Evolutionary conservation across 2,113 vertebrate genomes (phyloP), one percentile per base, ranked within the genome.

Genomic region (Scortum barcoo): DNA sequence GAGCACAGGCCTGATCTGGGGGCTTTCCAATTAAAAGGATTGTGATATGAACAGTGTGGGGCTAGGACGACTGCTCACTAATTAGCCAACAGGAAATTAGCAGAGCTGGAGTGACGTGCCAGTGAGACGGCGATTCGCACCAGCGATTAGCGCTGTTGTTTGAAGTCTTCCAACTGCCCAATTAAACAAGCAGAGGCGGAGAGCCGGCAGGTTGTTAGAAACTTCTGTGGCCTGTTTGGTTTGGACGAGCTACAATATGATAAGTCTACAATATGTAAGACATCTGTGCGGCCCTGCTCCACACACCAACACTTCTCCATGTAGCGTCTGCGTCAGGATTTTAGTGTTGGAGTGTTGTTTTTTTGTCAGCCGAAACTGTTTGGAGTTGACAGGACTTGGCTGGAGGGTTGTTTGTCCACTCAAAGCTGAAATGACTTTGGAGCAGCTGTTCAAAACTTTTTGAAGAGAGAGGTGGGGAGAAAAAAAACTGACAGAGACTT

Each of bases 51-150:
- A 40, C 76, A 30, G 66, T 42, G 76, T 4, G 2, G 44, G 5
- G 76, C 74, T 76, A 20, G 79, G 68, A 71, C 80, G 85, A 92
- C 85, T 54, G 88, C 85, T 80, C 42, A 60, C 66, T 92, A 93
- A 93, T 93, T 88, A 92, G 74, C 63, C 66, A 78, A 61, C 74
- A 84, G 86, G 80, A 92, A 88, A 88, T 89, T 30, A 87, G 68
- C 53, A 38, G 73, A 62, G 33, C 65, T 42, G 57, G 80, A 67
- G 61, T 79, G 90, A 89, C 58, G 61, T 63, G 38, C 62, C 86
- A 60, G 69, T 12, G 57, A 86, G 82, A 85, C 81, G 42, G 68
- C 30, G 84, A 65, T 44, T 70, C 62, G 66, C 79, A 63, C 78
- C 85, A 74, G 61, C 22, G 83, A 89, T 92, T 88, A 93, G 44